These are phyloP conservation scores for Caenorhabditis doughertyi DNA, from an alignment of 2,888 invertebrate species.

Conservation along the genomic window DNA sequence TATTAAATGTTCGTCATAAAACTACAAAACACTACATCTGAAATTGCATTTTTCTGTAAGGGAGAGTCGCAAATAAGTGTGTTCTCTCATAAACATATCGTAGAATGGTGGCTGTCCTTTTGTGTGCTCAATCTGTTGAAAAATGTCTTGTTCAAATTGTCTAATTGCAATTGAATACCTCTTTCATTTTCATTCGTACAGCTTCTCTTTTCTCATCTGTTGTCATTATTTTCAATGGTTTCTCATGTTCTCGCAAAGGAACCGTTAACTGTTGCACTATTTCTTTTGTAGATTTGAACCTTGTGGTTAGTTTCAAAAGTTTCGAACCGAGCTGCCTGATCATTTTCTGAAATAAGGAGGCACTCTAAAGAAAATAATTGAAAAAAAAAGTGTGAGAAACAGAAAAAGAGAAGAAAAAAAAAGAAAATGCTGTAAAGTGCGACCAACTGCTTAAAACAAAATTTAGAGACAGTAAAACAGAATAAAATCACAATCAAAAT, in stretches of 20 bases:
- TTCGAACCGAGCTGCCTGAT: slow-evolving; percentile 29
- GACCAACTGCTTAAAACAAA: too few relatives aligned
- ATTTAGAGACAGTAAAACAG: too few relatives aligned
- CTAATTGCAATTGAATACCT: slow-evolving; percentile 6
- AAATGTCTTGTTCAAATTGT: not conserved
- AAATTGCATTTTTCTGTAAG: slow-evolving; percentile 97
- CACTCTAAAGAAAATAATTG: too few relatives aligned
- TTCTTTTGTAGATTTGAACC: slow-evolving; percentile 16
- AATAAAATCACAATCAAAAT: too few relatives aligned
- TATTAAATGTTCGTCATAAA: too few relatives aligned
- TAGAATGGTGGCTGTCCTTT: slow-evolving; percentile 84
- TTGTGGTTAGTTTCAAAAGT: slow-evolving; percentile 23
- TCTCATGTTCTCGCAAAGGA: slow-evolving; percentile 46
- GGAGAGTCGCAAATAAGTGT: slow-evolving; percentile 95
- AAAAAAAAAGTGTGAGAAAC: too few relatives aligned
- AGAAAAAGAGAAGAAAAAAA: slow-evolving; percentile 1
- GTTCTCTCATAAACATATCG: slow-evolving; percentile 92
- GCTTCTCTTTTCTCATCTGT: slow-evolving; percentile 39
- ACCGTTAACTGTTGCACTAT: slow-evolving; percentile 35
- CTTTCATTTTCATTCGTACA: slow-evolving; percentile 34
- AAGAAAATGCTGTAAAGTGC: too few relatives aligned
- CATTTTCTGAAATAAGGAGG: too few relatives aligned
- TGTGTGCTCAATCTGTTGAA: slow-evolving; percentile 44
- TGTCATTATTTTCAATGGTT: slow-evolving; percentile 24
- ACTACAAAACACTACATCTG: too few relatives aligned